phyloP scores from a whole-genome alignment of 2,888 invertebrate species.

The Slavum lentiscoides region DNA sequence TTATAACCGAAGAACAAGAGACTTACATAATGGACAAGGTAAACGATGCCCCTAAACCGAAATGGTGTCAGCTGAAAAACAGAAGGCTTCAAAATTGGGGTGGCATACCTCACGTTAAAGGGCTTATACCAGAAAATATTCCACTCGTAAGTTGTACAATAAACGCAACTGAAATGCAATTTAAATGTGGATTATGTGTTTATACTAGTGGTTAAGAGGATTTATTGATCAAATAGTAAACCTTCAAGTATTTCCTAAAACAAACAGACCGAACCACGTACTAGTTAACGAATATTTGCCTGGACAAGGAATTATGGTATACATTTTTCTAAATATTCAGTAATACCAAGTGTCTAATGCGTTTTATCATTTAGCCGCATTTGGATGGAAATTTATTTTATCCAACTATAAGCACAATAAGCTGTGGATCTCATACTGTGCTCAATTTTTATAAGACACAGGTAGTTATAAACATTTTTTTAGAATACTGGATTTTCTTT shows the following conservation, averaged over 20 bases:
- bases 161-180: not conserved
- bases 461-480: constrained; percentile 8
- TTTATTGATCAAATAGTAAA: constrained; percentile 73
- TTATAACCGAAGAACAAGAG: constrained; percentile 77
- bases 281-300: constrained; percentile 91
- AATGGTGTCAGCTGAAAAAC: constrained; percentile 92
- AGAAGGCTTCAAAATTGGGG: constrained; percentile 97
- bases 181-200: not conserved
- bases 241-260: constrained; percentile 72
- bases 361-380: constrained; percentile 70
- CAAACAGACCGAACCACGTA: constrained; percentile 82
- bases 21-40: constrained; percentile 72
- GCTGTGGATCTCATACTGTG: constrained; percentile 87
- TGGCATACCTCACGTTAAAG: constrained; percentile 88
- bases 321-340: constrained; percentile 32
- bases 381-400: constrained; percentile 92
- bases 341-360: constrained; percentile 35
- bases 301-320: constrained; percentile 91
- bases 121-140: constrained; percentile 88
- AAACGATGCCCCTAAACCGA: constrained; percentile 82
- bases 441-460: constrained; percentile 72
- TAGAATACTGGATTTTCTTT: not conserved
- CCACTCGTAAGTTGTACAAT: constrained; percentile 63
- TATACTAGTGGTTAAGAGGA: constrained; percentile 71
- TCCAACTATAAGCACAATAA: constrained; percentile 90